phyloP scores from a whole-genome alignment of 2,797 vertebrate species.

The Chiroxiphia lanceolata region DNA sequence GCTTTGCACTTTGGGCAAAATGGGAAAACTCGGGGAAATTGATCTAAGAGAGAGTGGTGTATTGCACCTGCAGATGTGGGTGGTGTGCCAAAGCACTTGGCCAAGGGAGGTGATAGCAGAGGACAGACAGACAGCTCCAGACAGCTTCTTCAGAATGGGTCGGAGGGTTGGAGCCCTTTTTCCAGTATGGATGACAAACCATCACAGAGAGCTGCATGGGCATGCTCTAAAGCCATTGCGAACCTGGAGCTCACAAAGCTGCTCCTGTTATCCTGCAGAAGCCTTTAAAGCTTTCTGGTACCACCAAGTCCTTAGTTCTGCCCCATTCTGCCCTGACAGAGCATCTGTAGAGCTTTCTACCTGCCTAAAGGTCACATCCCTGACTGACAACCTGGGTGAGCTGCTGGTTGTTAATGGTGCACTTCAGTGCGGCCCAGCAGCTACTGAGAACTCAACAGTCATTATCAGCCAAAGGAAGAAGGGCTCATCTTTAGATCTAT shows the following conservation, averaged over 20 bases:
- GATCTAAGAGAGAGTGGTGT: background rate
- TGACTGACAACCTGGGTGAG: background rate
- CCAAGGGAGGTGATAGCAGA: background rate
- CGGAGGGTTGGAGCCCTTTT: background rate
- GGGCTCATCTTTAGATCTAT: background rate
- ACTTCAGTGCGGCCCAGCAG: background rate
- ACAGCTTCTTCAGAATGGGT: background rate
- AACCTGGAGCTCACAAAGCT: background rate
- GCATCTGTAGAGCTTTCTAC: background rate
- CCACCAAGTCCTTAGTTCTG: background rate
- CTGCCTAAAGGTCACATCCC: background rate
- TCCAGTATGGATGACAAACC: fast-evolving
- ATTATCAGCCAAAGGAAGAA: background rate
- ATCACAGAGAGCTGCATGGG: background rate
- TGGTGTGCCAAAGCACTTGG: background rate
- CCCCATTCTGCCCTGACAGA: background rate
- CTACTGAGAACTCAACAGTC: background rate
- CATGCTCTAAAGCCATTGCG: background rate
- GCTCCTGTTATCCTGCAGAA: background rate
- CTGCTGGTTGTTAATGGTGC: background rate
- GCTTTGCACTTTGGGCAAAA: background rate
- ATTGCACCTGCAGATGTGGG: background rate
- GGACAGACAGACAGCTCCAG: background rate
- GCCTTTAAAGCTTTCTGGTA: conserved; percentile 1
- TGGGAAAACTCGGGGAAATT: background rate